Percentiles rank a stretch among this genome's conserved stretches.
phyloP scores from a whole-genome alignment of 2,888 invertebrate genomes.

The Trichogramma dendrolimi region DNA sequence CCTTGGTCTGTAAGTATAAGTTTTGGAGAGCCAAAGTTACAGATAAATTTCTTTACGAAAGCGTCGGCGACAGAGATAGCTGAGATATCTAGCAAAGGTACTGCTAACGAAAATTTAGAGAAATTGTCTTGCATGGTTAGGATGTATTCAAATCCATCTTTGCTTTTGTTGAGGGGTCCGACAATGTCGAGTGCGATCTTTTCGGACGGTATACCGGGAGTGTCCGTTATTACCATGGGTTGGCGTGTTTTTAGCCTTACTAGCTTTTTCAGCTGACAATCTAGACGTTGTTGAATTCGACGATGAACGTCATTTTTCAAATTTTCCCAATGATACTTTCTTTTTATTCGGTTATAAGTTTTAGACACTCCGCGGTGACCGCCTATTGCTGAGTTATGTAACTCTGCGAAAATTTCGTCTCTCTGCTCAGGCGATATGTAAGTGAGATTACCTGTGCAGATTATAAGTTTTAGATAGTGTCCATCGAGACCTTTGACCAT shows the following conservation, averaged over 20 bases:
- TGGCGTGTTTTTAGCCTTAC: constrained; percentile 19
- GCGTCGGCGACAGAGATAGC: constrained; percentile 29
- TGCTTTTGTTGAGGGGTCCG: constrained; percentile 25
- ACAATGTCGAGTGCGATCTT: constrained; percentile 27
- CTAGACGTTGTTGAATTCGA: constrained; percentile 12
- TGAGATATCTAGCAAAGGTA: constrained; percentile 20
- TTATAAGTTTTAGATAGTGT: too few relatives aligned
- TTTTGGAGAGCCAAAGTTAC: constrained; percentile 26
- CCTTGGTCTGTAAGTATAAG: constrained; percentile 32
- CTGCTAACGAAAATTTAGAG: constrained; percentile 19
- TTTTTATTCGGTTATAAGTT: constrained; percentile 22
- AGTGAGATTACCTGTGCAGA: neutral
- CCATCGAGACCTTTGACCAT: neutral
- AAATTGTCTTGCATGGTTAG: constrained; percentile 26
- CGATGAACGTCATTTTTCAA: constrained; percentile 21
- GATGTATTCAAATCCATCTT: constrained; percentile 28
- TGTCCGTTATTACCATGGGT: constrained; percentile 26
- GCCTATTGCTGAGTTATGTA: constrained; percentile 15
- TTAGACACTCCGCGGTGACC: constrained; percentile 19
- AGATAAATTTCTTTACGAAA: constrained; percentile 28
- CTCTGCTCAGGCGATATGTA: neutral
- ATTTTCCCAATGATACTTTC: constrained; percentile 23
- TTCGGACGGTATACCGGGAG: constrained; percentile 19
- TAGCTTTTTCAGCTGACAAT: constrained; percentile 22
- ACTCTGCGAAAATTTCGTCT: constrained; percentile 7